A percentile compares a stretch with the other conserved stretches of the same genome.
phyloP scores from a whole-genome alignment of 2,888 invertebrate genomes.

The Agrochola lota region DNA sequence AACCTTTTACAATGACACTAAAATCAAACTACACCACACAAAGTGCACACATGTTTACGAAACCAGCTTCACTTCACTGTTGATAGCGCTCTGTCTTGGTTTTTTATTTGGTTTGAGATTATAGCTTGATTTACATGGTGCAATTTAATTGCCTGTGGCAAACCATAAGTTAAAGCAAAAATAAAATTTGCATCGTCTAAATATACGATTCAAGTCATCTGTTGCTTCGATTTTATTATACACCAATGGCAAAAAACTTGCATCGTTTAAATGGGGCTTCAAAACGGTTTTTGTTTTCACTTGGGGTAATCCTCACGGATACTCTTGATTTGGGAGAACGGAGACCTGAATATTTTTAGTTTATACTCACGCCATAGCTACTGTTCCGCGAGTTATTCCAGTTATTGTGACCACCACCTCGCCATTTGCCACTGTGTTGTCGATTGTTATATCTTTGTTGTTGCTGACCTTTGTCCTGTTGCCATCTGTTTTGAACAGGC shows the following conservation, averaged over 20 bases:
- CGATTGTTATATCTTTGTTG: conserved; percentile 71
- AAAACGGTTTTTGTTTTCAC: not conserved
- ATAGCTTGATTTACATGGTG: not conserved
- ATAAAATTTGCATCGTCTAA: no score
- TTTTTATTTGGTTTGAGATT: no score
- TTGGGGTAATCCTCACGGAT: not conserved
- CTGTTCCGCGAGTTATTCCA: conserved; percentile 77
- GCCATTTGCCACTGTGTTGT: conserved; percentile 71
- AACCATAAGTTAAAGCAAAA: no score
- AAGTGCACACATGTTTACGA: no score
- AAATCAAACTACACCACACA: no score
- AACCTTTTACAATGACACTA: no score
- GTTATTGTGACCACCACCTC: conserved; percentile 74
- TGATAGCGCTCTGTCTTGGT: no score
- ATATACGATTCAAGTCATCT: not conserved
- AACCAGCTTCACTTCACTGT: no score
- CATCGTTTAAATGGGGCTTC: not conserved
- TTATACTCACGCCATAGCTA: conserved; percentile 79
- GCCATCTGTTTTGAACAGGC: conserved; percentile 79
- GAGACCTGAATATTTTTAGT: not conserved
- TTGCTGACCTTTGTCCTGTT: conserved; percentile 74
- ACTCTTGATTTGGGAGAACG: not conserved
- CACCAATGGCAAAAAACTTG: not conserved
- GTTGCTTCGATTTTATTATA: not conserved
- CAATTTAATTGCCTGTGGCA: not conserved